A percentile compares a stretch with the other conserved stretches of the same genome.
phyloP scores from a whole-genome alignment of 2,797 vertebrate species.

The Bufotes viridis region DNA sequence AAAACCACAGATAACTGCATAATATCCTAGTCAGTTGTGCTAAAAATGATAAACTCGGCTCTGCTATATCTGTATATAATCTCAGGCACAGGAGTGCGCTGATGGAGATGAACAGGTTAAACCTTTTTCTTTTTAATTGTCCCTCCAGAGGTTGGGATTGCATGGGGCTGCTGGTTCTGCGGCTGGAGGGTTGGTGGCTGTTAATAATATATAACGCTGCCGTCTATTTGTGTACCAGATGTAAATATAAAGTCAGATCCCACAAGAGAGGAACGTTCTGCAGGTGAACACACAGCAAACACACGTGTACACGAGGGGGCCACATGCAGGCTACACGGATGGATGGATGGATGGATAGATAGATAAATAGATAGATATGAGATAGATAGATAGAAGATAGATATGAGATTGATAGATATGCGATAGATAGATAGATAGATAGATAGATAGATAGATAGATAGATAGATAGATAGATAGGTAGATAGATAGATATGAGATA shows the following conservation, averaged over 20 bases:
- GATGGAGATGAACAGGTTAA: neutral
- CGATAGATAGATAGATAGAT: too few species aligned
- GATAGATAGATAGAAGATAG: too few species aligned
- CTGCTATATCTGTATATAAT: neutral
- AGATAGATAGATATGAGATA: too few species aligned
- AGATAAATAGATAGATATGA: neutral
- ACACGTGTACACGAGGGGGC: neutral
- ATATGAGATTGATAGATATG: too few species aligned
- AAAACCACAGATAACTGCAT: neutral
- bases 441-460: too few species aligned
- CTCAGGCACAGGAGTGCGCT: neutral
- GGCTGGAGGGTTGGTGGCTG: neutral
- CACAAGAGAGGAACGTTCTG: constrained; percentile 41
- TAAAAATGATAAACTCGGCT: neutral
- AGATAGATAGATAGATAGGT: too few species aligned
- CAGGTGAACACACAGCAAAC: neutral
- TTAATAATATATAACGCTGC: constrained; percentile 40
- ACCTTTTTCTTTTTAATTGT: neutral
- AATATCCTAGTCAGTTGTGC: too few species aligned
- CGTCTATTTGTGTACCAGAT: constrained; percentile 48
- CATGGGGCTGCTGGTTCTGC: neutral
- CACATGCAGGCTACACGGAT: neutral
- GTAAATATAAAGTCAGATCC: constrained; percentile 37
- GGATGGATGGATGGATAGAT: neutral
- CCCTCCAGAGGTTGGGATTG: constrained; percentile 8